These are phyloP conservation scores for Synergus japonicus DNA, from an alignment of 2,888 invertebrate species.

Conservation along the genomic window DNA sequence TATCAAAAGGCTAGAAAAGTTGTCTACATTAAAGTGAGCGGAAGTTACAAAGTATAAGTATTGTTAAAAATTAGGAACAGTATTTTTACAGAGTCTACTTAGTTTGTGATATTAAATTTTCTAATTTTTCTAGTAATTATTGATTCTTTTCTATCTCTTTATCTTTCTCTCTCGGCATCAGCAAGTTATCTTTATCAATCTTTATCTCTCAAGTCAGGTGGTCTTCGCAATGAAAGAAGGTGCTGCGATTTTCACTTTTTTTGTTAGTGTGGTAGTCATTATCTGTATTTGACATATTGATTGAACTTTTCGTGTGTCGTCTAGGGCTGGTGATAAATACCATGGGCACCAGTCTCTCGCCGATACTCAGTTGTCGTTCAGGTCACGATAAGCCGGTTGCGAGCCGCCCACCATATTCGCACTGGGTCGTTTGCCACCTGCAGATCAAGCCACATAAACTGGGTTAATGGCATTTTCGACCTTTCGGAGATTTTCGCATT, in stretches of 20 bases:
- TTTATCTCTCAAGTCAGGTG: constrained; percentile 54
- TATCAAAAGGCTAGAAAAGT: constrained; percentile 65
- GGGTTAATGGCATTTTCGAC: constrained; percentile 77
- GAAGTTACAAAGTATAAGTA: constrained; percentile 54
- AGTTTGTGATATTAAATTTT: not conserved
- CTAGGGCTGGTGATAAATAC: constrained; percentile 78
- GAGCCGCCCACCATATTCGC: constrained; percentile 75
- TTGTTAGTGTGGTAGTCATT: constrained; percentile 64
- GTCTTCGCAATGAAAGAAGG: constrained; percentile 61
- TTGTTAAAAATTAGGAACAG: constrained; percentile 50
- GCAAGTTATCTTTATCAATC: constrained; percentile 61
- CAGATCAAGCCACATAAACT: constrained; percentile 78
- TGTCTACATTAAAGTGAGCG: constrained; percentile 57
- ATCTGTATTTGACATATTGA: constrained; percentile 66
- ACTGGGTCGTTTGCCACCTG: constrained; percentile 76
- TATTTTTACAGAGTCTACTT: not conserved
- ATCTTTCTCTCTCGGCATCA: constrained; percentile 52
- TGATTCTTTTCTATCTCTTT: constrained; percentile 15
- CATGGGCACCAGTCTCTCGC: constrained; percentile 77
- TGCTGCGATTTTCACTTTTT: constrained; percentile 64
- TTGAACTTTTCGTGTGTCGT: constrained; percentile 70
- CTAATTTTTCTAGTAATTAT: not conserved
- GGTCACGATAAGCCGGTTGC: constrained; percentile 74
- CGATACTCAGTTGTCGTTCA: constrained; percentile 76
- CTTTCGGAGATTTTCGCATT: constrained; percentile 72